Evolutionary conservation across 1,140 invertebrate species (phyloP).

Genomic region (Drosophila repleta): DNA sequence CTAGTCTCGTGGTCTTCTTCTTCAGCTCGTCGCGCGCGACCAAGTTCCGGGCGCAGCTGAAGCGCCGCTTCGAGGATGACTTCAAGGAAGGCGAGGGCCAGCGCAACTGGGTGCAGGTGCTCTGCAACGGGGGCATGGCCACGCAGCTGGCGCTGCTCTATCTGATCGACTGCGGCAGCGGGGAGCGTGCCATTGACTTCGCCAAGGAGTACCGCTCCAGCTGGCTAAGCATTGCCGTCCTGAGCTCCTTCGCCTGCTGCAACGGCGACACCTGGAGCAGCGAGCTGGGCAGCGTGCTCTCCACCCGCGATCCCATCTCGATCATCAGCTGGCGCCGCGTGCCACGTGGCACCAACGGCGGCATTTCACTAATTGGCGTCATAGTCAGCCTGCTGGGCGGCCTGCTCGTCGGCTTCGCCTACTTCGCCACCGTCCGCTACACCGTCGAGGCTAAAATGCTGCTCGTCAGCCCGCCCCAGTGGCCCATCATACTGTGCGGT

Average conservation of each 20-base stretch:
- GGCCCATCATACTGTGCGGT: constrained; percentile 91
- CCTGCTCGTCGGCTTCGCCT: constrained; percentile 88
- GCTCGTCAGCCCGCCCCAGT: constrained; percentile 89
- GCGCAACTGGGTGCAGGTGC: constrained; percentile 95
- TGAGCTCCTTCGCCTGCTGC: constrained; percentile 92
- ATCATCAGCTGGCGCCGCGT: constrained; percentile 91
- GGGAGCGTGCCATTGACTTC: constrained; percentile 93
- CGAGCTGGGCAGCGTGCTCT: constrained; percentile 92
- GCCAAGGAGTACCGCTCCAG: constrained; percentile 90
- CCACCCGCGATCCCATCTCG: constrained; percentile 88
- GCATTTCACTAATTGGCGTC: constrained; percentile 89
- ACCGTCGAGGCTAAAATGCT: constrained; percentile 87
- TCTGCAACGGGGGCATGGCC: constrained; percentile 95
- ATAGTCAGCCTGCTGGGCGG: constrained; percentile 91
- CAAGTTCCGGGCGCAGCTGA: constrained; percentile 89
- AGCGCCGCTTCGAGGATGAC: constrained; percentile 90
- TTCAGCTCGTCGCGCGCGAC: constrained; percentile 92
- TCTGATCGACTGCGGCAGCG: constrained; percentile 91
- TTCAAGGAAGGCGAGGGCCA: constrained; percentile 92
- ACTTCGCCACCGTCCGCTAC: constrained; percentile 89
- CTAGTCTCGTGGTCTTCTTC: constrained; percentile 91
- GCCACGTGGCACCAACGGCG: constrained; percentile 94
- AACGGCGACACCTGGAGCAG: constrained; percentile 97
- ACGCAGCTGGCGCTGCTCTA: constrained; percentile 91
- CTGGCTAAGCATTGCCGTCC: constrained; percentile 91